phyloP scores from a whole-genome alignment of 37 sponge, comb jelly and placozoan species.

The Diacarnus erythraeanus region DNA sequence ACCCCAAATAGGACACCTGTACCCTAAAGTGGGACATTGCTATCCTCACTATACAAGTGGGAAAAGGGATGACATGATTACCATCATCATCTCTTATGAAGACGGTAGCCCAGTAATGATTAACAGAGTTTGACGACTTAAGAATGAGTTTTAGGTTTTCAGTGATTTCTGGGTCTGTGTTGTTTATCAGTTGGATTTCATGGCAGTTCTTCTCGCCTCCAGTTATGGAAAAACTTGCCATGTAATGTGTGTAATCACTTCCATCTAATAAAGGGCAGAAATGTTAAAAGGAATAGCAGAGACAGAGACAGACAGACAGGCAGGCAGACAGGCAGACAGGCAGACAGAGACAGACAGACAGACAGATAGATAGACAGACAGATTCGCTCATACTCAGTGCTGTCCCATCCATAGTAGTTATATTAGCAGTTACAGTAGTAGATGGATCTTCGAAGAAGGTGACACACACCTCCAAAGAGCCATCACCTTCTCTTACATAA shows the following conservation, averaged over 20 bases:
- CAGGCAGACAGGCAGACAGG: too few species aligned
- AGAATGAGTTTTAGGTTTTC: not conserved
- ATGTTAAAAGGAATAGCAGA: too few species aligned
- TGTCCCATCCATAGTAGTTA: not conserved
- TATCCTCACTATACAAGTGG: too few species aligned
- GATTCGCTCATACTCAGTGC: not conserved
- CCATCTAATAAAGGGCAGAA: too few species aligned
- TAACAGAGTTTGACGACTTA: not conserved
- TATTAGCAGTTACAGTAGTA: not conserved
- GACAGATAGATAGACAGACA: too few species aligned
- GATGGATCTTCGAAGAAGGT: not conserved
- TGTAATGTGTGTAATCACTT: not conserved
- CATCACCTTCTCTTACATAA: not conserved
- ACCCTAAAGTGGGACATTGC: too few species aligned
- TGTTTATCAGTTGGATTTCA: not conserved
- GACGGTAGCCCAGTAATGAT: not conserved
- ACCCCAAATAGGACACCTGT: too few species aligned
- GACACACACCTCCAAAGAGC: constrained; percentile 9
- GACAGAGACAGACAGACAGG: too few species aligned
- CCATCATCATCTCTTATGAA: constrained; percentile 6
- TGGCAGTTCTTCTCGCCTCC: not conserved
- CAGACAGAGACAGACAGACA: too few species aligned
- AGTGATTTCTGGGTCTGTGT: not conserved
- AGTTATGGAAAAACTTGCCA: not conserved
- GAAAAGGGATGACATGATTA: not conserved